Percentiles rank a stretch among this genome's conserved stretches.
Conservation (phyloP, 2,113 vertebrate species). For the Columba janthina region DNA sequence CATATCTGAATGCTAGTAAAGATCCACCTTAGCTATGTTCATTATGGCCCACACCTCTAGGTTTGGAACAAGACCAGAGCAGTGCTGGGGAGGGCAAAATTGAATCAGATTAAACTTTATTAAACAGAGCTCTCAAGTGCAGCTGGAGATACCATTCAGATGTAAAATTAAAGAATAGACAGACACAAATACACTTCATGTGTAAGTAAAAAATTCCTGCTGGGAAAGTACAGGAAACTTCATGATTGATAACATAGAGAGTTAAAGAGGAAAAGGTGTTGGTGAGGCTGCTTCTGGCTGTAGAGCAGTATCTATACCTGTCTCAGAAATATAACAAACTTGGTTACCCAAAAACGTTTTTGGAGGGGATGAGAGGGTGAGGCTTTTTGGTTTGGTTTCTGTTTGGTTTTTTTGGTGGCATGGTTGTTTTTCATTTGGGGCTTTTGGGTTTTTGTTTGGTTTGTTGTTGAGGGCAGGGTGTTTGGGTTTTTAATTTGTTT, state of each 20-base stretch:
- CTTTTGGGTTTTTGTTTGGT: neutral
- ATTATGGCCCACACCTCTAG: neutral
- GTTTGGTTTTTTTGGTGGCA: neutral
- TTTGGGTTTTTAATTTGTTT: too few species aligned
- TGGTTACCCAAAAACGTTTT: neutral
- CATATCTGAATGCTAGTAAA: neutral
- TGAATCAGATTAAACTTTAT: neutral
- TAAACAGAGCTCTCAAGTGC: neutral
- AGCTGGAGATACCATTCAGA: neutral
- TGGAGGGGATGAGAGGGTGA: neutral
- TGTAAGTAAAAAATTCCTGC: neutral
- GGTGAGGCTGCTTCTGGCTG: neutral
- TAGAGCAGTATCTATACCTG: neutral
- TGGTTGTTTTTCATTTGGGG: neutral
- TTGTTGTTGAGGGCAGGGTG: neutral
- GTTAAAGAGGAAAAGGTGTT: neutral
- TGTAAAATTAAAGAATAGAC: neutral
- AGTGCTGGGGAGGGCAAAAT: neutral
- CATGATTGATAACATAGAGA: neutral
- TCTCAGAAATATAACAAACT: neutral
- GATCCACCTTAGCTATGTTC: neutral
- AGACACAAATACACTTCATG: neutral
- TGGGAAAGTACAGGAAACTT: neutral
- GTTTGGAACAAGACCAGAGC: neutral
- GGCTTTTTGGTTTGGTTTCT: neutral